phyloP scores from a whole-genome alignment of 2,113 vertebrate species.

The Aphyosemion australe region DNA sequence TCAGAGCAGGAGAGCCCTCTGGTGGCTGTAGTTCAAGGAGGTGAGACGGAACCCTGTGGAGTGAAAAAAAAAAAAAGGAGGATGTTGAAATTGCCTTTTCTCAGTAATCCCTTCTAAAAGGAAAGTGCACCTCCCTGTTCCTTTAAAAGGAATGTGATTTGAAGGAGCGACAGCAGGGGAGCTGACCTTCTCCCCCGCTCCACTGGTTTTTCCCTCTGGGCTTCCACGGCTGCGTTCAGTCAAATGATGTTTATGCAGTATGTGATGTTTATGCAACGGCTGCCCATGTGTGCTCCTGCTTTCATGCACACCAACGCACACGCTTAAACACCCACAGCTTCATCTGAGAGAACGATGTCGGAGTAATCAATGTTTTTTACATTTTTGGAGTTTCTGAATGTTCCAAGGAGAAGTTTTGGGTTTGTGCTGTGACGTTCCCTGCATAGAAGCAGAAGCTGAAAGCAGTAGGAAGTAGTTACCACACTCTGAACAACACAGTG shows the following conservation, averaged over 20 bases:
- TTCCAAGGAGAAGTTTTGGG: too few species aligned
- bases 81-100: too few species aligned
- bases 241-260: slow-evolving; percentile 68
- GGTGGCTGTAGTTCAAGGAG: slow-evolving; percentile 47
- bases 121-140: slow-evolving; percentile 22
- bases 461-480: slow-evolving; percentile 13
- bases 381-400: background rate
- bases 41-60: background rate
- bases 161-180: slow-evolving; percentile 56
- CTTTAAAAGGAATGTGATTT: slow-evolving; percentile 65
- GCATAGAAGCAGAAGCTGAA: too few species aligned
- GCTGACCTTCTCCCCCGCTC: slow-evolving; percentile 64
- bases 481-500: background rate
- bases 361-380: slow-evolving; percentile 3
- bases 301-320: slow-evolving; percentile 44
- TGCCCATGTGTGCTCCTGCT: slow-evolving; percentile 57
- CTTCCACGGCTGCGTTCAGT: slow-evolving; percentile 64
- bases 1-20: slow-evolving; percentile 63
- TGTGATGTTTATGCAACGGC: slow-evolving; percentile 69
- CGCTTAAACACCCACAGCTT: slow-evolving; percentile 47
- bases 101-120: slow-evolving; percentile 5
- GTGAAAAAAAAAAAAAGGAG: background rate
- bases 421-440: too few species aligned
- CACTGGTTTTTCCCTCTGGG: slow-evolving; percentile 39
- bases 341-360: slow-evolving; percentile 28